phyloP scores from a whole-genome alignment of 2,888 invertebrate genomes.

The Calephelis perditalis region DNA sequence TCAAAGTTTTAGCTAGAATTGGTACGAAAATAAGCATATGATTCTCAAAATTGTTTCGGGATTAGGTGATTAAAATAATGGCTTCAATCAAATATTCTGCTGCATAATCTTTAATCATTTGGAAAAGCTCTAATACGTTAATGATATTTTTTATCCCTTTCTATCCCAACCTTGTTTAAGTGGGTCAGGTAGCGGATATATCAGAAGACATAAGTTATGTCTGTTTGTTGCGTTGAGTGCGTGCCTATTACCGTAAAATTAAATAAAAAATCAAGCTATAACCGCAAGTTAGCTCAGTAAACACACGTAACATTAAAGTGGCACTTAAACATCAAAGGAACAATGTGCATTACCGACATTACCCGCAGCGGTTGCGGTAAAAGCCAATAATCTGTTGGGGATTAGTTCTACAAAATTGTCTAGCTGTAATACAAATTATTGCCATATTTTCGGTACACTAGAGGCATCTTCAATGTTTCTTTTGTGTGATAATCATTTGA shows the following conservation, averaged over 20 bases:
- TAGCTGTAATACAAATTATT: slow-evolving; percentile 43
- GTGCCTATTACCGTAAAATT: slow-evolving; percentile 8
- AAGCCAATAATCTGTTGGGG: slow-evolving; percentile 39
- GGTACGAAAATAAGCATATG: no score
- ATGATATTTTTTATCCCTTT: no score
- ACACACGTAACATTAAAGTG: slow-evolving; percentile 21
- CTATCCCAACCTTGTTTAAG: no score
- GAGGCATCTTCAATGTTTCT: background rate
- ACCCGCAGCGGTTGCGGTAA: slow-evolving; percentile 39
- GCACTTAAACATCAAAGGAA: slow-evolving; percentile 20
- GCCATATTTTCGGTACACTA: background rate
- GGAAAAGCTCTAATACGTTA: no score
- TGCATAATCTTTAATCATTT: no score
- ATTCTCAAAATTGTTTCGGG: no score
- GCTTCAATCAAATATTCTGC: no score
- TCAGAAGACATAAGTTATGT: no score
- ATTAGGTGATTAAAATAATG: no score
- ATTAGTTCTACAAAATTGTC: slow-evolving; percentile 45
- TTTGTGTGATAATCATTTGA: no score
- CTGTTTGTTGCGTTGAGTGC: background rate
- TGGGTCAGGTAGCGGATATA: no score
- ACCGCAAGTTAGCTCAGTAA: slow-evolving; percentile 20
- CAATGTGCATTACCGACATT: slow-evolving; percentile 27
- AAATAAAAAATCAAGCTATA: slow-evolving; percentile 5
- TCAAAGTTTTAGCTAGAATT: no score